Evolutionary conservation across 2,113 vertebrate genomes (phyloP), one percentile per base, ranked within the genome.

Genomic region (Salvelinus namaycush): DNA sequence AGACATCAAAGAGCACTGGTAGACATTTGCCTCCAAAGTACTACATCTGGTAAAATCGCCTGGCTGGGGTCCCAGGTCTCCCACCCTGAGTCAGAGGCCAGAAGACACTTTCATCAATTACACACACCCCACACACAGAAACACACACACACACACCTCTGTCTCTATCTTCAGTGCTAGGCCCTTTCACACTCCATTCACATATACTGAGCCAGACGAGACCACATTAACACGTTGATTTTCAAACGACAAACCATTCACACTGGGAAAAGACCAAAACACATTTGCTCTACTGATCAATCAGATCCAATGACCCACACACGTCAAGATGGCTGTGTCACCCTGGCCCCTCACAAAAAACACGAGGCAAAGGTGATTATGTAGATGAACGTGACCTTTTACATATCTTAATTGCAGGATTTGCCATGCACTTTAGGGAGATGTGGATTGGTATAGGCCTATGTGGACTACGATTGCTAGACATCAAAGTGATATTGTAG

Each of bases 221-320:
- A 84, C 75, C 75, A 85, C 80, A 89, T 90, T 89, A 86, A 82
- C 90, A 91, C 87, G 77, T 89, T 67, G 18, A 68, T 66, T 80
- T 82, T 82, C 62, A 74, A 76, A 78, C 74, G 26, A 60, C n/a
- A 5, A 7, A n/a, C 13, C 54, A 66, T 57, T n/a, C 66, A 62
- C 59, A 73, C 24, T 80, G 79, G 76, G 76, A 89, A 87, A 77
- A 72, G 76, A 74, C 76, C 48, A 39, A 79, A 75, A 49, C 72
- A 77, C 81, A 54, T 75, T 51, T 81, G 66, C 39, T 44, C 39
- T 44, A 12, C 39, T 44, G 39, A 88, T 73, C 87, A 88, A 86
- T 83, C 67, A 70, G 66, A 66, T 65, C 54, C 60, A 11, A 8
- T 24, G 49, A 11, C 26, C 18, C n/a, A 22, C 59, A 62, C 59